Conservation (phyloP, 2,797 vertebrate species). For the Prionace glauca region DNA sequence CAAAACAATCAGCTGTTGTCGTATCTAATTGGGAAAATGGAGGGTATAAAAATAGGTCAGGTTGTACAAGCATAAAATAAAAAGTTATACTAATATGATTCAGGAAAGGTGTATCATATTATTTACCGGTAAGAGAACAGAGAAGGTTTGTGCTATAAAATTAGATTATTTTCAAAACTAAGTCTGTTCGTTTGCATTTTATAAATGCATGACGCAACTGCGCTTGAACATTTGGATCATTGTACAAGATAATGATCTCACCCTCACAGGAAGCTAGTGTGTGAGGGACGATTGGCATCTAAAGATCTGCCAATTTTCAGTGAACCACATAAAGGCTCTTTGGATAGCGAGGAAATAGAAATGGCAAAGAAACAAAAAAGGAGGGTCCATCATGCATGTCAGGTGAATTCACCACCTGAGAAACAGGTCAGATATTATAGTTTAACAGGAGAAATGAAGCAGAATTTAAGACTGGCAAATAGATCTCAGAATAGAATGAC, state of each 20-base stretch:
- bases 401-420: too few relatives aligned
- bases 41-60: background rate
- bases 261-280: background rate
- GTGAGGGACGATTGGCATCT: background rate
- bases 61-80: background rate
- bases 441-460: too few relatives aligned
- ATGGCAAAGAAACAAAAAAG: too few relatives aligned
- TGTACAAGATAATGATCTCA: background rate
- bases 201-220: too few relatives aligned
- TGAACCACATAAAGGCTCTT: background rate
- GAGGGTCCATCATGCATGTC: too few relatives aligned
- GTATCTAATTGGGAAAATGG: background rate
- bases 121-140: background rate
- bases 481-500: too few relatives aligned
- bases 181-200: background rate
- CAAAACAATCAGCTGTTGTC: background rate
- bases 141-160: background rate
- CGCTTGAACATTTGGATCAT: background rate
- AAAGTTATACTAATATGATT: background rate
- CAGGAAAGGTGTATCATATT: background rate
- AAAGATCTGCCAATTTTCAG: background rate
- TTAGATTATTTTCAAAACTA: background rate
- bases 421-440: too few relatives aligned
- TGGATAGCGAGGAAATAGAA: too few relatives aligned
- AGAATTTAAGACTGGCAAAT: too few relatives aligned